Base-by-base conservation (phyloP, 2,113 vertebrate species). In the Arenaria interpres region DNA sequence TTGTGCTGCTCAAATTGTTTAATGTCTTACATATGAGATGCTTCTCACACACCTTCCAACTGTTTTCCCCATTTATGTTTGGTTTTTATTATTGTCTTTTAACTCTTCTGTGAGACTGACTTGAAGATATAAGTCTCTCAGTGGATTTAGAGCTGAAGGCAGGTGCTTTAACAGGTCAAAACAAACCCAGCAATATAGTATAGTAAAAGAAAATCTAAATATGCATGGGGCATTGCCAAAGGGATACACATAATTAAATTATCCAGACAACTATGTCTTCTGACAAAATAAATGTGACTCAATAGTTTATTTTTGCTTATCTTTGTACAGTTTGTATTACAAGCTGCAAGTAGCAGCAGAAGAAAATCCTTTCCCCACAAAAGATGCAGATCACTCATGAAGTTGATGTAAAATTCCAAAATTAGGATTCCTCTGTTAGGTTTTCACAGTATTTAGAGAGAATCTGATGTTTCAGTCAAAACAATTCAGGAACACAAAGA, bases 391-490 rank as follows among this genome's bases (percentile, higher is more conserved):
- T 88, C 74, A 45, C 7, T 73, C 13, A 15, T 53, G 21, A 89
- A 79, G 48, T 88, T 79, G 91, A 88, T 80, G 15, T 50, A 21
- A 89, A 71, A 77, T 56, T 62, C n/a, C 12, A 7, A 48, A 93
- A 71, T 67, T 54, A 50, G 68, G 21, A 33, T 71, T 88, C 16
- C 6, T 87, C 32, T 35, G 21, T 74, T 74, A n/a, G 15, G 7
- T 68, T 84, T 95, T 87, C 0, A 0, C 7, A 7, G 85, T 63
- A 46, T 62, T 79, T 56, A 18, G 17, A 82, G 39, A 14, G 24
- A 78, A 59, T 94, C 9, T 51, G 66, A 76, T 85, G 54, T 66
- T 94, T 71, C 66, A 68, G 84, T 96, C 80, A 89, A 94, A 94
- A 59, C 56, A 72, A 68, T 91, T 41, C 8, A 56, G 35, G 21